These are phyloP conservation scores for Scaptomyza cyrtandrae DNA, from an alignment of 2,888 invertebrate species.

Conservation along the genomic window DNA sequence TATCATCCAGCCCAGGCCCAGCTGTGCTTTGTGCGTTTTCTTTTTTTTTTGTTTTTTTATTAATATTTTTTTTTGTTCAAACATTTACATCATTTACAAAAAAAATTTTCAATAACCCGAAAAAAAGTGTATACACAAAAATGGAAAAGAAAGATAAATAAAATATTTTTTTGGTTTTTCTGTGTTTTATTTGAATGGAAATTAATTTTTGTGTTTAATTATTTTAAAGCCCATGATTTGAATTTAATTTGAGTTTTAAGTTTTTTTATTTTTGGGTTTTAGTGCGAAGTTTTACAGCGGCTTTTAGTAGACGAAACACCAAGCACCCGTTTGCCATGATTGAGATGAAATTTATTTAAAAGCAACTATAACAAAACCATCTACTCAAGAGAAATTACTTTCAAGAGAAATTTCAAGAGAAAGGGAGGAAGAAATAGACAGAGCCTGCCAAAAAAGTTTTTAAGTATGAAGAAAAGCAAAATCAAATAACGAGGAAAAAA, in stretches of 20 bases:
- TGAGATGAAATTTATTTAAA: conserved; percentile 49
- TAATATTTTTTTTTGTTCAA: conserved; percentile 43
- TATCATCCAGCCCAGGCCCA: conserved; percentile 81
- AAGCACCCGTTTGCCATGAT: conserved; percentile 67
- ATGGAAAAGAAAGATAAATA: conserved; percentile 70
- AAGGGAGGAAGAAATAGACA: conserved; percentile 23
- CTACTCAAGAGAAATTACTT: conserved; percentile 50
- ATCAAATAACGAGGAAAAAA: conserved; percentile 40
- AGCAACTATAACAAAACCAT: conserved; percentile 55
- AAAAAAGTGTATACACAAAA: conserved; percentile 61
- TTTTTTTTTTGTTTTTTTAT: conserved; percentile 40
- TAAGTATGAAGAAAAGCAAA: conserved; percentile 16
- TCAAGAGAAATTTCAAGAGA: conserved; percentile 35
- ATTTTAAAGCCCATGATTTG: conserved; percentile 57
- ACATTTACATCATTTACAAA: conserved; percentile 75
- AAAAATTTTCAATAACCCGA: conserved; percentile 50
- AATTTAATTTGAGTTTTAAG: conserved; percentile 30
- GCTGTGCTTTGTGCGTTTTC: conserved; percentile 80
- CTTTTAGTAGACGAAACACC: conserved; percentile 75
- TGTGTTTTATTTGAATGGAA: conserved; percentile 49
- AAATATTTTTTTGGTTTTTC: conserved; percentile 47
- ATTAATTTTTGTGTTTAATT: conserved; percentile 44
- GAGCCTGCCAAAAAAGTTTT: conserved; percentile 9
- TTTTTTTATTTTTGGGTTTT: conserved; percentile 52
- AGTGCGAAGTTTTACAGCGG: conserved; percentile 75